A percentile compares a stretch with the other conserved stretches of the same genome.
Conservation (phyloP, 2,797 vertebrate genomes). For the Crocodylus rhombifer region DNA sequence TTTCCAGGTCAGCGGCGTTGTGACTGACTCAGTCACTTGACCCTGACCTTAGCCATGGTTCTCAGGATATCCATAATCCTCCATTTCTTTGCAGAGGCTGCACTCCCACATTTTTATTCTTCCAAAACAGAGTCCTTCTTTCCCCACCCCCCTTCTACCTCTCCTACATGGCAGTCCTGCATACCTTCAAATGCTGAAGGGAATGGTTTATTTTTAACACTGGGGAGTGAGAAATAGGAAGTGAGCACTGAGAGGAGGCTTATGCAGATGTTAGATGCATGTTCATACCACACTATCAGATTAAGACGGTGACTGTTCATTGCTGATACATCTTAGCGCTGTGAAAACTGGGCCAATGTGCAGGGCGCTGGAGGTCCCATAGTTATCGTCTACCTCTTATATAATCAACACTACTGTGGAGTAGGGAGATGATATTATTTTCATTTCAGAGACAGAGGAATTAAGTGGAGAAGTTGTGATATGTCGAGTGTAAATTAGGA, state of each 20-base stretch:
- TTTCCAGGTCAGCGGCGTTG: not conserved
- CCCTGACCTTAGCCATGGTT: not conserved
- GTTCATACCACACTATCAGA: not conserved
- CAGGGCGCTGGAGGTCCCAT: not conserved
- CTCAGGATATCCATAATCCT: not conserved
- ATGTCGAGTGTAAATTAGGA: not conserved
- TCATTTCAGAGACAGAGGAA: not conserved
- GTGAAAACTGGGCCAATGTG: not conserved
- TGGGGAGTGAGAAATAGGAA: not conserved
- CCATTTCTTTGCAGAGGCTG: accelerated
- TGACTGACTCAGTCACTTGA: not conserved
- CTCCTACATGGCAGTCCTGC: not conserved
- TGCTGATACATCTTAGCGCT: not conserved
- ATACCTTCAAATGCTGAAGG: not conserved
- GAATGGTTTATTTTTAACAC: not conserved
- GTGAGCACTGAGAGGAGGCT: not conserved
- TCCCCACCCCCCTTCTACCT: not conserved
- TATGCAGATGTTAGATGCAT: not conserved
- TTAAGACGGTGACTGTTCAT: not conserved
- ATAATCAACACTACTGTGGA: not conserved
- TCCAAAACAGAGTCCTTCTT: not conserved
- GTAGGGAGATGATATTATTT: not conserved
- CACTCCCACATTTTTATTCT: accelerated
- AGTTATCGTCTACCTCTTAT: not conserved
- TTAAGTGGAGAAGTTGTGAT: not conserved